These are phyloP conservation scores for Bettongia penicillata DNA, from an alignment of 2,113 vertebrate species.

Conservation along the genomic window DNA sequence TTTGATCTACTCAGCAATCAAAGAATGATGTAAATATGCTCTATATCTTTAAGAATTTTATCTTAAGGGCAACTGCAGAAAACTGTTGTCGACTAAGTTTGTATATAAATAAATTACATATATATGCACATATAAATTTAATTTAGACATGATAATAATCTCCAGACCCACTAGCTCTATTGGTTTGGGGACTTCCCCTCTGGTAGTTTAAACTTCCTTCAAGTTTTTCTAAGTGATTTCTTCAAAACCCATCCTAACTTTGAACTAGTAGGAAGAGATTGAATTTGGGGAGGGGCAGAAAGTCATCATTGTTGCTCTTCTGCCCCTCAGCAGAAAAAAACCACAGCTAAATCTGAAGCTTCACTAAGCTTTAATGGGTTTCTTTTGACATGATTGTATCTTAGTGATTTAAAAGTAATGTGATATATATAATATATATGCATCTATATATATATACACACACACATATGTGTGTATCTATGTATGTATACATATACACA, in stretches of 20 bases:
- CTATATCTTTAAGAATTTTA: neutral
- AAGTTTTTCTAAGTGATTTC: neutral
- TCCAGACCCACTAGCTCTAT: neutral
- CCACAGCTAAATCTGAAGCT: neutral
- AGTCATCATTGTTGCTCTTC: neutral
- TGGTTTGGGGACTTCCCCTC: neutral
- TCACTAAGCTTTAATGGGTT: neutral
- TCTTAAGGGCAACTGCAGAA: neutral
- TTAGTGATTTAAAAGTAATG: neutral
- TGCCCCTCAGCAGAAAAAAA: neutral
- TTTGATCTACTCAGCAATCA: neutral
- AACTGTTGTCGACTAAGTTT: neutral
- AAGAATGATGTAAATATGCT: neutral
- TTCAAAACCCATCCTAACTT: neutral
- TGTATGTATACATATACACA: no score
- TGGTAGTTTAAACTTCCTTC: neutral
- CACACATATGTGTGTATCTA: no score
- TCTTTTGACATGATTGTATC: neutral
- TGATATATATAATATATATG: no score
- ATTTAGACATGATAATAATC: neutral
- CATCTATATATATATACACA: no score
- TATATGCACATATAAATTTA: neutral
- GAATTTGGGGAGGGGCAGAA: neutral
- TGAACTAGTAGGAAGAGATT: neutral
- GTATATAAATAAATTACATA: no score